Conservation (phyloP, 1,140 invertebrate genomes). For the Anadara kagoshimensis region DNA sequence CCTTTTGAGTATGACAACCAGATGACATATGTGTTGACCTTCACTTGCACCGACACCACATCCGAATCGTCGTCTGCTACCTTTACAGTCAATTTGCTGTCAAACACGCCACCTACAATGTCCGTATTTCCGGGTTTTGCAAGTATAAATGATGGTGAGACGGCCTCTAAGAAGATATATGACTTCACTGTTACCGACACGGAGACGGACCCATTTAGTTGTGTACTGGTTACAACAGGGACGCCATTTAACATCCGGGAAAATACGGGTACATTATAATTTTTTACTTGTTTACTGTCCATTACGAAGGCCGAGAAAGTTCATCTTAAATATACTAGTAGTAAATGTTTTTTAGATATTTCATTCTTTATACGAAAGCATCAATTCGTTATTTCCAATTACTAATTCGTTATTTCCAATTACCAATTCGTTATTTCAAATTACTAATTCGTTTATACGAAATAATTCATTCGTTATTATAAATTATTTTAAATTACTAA, state of each 20-base stretch:
- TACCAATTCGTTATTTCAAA: too few relatives aligned
- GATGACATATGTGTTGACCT: neutral
- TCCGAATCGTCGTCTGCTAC: neutral
- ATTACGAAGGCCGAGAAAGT: too few relatives aligned
- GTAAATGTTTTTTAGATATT: too few relatives aligned
- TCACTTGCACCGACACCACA: constrained; percentile 1
- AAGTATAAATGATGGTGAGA: neutral
- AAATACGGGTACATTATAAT: neutral
- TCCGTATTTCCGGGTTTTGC: constrained; percentile 1
- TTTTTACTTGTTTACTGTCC: too few relatives aligned
- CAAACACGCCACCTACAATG: constrained; percentile 3
- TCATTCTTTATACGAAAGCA: too few relatives aligned
- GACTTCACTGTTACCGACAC: neutral
- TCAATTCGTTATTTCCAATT: too few relatives aligned
- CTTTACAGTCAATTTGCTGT: constrained; percentile 2
- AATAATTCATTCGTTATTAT: too few relatives aligned
- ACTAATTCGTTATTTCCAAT: too few relatives aligned
- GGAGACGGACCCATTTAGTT: neutral
- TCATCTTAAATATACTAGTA: too few relatives aligned
- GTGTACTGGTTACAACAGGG: neutral
- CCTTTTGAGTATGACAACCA: too few relatives aligned
- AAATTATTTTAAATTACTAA: too few relatives aligned
- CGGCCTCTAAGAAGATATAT: neutral
- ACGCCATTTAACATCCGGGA: neutral
- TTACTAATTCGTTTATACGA: too few relatives aligned